These are phyloP conservation scores for Chaenogobius annularis DNA, from an alignment of 2,113 vertebrate species.

Conservation along the genomic window DNA sequence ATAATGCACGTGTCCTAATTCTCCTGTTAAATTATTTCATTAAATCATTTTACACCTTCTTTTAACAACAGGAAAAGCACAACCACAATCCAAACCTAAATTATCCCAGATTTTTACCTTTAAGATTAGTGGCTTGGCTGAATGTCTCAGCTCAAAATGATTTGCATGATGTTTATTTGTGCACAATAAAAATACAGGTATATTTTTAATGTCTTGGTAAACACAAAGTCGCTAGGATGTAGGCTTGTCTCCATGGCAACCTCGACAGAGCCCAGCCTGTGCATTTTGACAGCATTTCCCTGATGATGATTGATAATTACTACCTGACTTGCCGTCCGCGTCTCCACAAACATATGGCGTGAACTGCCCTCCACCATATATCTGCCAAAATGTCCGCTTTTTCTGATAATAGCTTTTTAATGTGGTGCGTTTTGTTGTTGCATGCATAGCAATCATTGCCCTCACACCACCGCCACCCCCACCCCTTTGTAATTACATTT, in stretches of 20 bases:
- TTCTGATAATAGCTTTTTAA: conserved; percentile 77
- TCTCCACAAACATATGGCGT: conserved; percentile 69
- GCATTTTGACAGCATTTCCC: conserved; percentile 62
- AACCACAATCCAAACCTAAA: conserved; percentile 46
- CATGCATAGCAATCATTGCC: conserved; percentile 42
- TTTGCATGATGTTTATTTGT: conserved; percentile 40
- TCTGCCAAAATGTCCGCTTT: conserved; percentile 65
- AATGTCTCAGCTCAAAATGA: conserved; percentile 28
- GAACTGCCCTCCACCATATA: conserved; percentile 61
- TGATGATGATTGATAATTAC: conserved; percentile 79
- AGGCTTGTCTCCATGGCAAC: conserved; percentile 74
- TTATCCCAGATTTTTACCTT: conserved; percentile 25
- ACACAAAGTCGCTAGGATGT: conserved; percentile 61
- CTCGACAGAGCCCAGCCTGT: conserved; percentile 42
- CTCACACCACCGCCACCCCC: not conserved
- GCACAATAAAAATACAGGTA: conserved; percentile 53
- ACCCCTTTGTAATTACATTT: conserved; percentile 72
- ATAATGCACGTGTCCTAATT: conserved; percentile 45
- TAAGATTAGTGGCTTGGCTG: conserved; percentile 38
- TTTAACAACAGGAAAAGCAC: conserved; percentile 33
- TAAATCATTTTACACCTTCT: conserved; percentile 37
- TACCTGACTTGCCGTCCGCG: conserved; percentile 70
- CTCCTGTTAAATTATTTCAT: conserved; percentile 33
- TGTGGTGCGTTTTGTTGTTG: conserved; percentile 62
- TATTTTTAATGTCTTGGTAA: conserved; percentile 68